Percentiles rank a stretch among this genome's conserved stretches.
These are phyloP conservation scores for Onychomys leucogaster DNA, from an alignment of 2,797 vertebrate species.

Conservation along the genomic window DNA sequence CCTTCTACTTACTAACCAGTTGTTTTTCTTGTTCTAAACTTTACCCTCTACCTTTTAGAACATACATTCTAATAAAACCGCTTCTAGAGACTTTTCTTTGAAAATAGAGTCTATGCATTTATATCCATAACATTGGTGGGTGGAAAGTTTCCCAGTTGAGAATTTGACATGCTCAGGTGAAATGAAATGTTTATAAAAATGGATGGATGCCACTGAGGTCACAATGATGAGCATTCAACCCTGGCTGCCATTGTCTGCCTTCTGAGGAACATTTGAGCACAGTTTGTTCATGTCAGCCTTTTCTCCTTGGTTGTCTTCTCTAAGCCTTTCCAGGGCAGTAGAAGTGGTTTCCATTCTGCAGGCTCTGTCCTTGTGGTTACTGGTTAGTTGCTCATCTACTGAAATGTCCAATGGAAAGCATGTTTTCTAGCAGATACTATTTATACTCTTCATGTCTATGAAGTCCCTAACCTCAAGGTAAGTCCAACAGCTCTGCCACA, in stretches of 20 bases:
- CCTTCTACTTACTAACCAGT: conserved; percentile 9
- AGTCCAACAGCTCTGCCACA: neutral
- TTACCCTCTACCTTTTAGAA: conserved; percentile 1
- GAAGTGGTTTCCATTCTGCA: neutral
- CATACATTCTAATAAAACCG: neutral
- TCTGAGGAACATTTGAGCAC: neutral
- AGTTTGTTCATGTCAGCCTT: neutral
- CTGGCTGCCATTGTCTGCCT: neutral
- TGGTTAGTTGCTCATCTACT: neutral
- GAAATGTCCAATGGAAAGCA: neutral
- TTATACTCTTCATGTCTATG: neutral
- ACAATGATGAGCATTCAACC: neutral
- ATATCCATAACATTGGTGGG: neutral
- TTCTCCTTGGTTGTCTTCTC: neutral
- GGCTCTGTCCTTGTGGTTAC: neutral
- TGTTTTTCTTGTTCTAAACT: neutral
- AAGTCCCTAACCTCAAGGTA: conserved; percentile 10
- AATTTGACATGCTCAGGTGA: neutral
- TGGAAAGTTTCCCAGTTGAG: neutral
- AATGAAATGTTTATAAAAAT: neutral
- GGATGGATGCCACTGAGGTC: neutral
- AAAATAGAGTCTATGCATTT: conserved; percentile 6
- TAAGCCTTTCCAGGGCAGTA: neutral
- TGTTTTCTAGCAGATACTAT: neutral
- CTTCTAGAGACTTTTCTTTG: neutral